phyloP scores from a whole-genome alignment of 2,797 vertebrate species.

The Liasis olivaceus region DNA sequence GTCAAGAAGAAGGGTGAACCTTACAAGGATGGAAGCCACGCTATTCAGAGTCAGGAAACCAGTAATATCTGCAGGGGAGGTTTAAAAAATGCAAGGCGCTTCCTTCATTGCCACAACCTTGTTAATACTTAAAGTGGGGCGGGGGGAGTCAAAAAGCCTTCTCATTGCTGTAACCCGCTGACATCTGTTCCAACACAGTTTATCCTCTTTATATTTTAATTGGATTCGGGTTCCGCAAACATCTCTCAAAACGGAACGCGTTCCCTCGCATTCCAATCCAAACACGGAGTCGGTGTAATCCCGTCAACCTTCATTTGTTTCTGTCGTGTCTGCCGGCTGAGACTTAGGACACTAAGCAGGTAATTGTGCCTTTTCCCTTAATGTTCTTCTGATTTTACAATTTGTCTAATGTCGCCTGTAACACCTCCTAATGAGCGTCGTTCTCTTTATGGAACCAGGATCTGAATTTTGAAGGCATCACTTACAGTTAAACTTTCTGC shows the following conservation, averaged over 20 bases:
- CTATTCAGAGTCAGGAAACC: neutral
- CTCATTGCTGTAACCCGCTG: neutral
- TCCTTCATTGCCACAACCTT: neutral
- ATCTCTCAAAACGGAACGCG: neutral
- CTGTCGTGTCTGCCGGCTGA: neutral
- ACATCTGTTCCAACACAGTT: conserved; percentile 9
- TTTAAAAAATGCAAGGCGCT: neutral
- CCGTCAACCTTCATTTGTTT: neutral
- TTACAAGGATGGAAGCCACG: neutral
- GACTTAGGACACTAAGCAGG: neutral
- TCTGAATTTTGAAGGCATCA: neutral
- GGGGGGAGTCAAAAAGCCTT: neutral
- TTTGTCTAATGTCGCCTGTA: neutral
- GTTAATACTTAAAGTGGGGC: neutral
- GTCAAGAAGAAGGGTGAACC: neutral
- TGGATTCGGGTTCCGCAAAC: neutral
- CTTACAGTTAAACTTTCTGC: neutral
- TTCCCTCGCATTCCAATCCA: neutral
- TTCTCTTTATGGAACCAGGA: neutral
- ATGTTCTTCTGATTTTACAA: neutral
- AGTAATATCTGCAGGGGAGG: neutral
- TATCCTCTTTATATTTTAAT: conserved; percentile 10
- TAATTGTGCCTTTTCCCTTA: neutral
- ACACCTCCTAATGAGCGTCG: neutral
- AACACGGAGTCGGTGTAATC: neutral